Evolutionary conservation across 2,797 vertebrate genomes (phyloP), one percentile per base, ranked within the genome.

Genomic region (Huso huso): DNA sequence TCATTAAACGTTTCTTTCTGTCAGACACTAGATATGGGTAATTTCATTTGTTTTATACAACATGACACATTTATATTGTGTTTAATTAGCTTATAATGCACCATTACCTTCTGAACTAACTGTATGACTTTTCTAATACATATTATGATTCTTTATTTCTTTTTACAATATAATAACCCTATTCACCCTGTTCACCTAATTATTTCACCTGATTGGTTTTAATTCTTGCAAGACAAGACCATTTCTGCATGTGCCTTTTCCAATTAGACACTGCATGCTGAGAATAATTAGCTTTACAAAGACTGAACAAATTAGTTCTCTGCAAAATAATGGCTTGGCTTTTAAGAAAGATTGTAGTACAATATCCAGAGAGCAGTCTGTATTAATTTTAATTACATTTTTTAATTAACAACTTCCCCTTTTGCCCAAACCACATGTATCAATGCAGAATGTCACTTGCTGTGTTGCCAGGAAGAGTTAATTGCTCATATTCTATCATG

Each of bases 161-260:
- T 62, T 18, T 62, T 62, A 18, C 61, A 23, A 1, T 62, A 12
- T 6, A 55, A 58, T n/a, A 62, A 62, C 6, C 13, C 8, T 62
- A 62, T 48, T 62, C 15, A 62, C 61, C 61, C 1, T 12, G 18
- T 58, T 58, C 18, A 23, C 7, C 75, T 84, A 78, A 82, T 84
- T 88, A 84, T 81, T 82, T 80, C 75, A 79, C 55, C 75, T 87
- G 81, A 84, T 84, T 77, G 74, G 71, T 77, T 84, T 88, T 83
- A 85, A 87, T 85, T 87, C 71, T 73, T 79, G 52, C 67, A 80
- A 77, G 71, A 78, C 58, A 72, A 59, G 81, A 68, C 63, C 60
- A 74, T 76, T 66, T 74, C 69, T 79, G 72, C 49, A 72, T 82
- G 74, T 74, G 81, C 0, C 0, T 78, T 81, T 79, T 78, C 65